Base-by-base conservation (phyloP, 2,113 vertebrate genomes). In the Brachypodius melanocephalos region DNA sequence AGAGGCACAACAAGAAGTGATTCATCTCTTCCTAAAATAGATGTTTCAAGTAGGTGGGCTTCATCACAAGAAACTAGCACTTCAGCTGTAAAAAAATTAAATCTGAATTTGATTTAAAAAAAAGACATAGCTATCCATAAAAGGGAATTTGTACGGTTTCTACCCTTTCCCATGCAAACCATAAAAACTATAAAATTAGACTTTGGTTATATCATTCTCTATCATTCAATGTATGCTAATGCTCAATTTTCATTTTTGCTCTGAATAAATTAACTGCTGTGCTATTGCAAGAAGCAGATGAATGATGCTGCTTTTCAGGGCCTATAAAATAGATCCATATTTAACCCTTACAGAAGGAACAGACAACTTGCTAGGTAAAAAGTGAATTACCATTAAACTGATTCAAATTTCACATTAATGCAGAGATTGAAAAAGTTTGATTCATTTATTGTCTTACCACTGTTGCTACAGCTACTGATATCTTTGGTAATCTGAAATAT, bases 21-120 rank as follows among this genome's bases (percentile, higher is more conserved):
- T 84, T 92, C 61, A 94, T 84, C 34, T 54, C 24, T 59, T 91
- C 73, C 48, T 81, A 75, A 87, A 94, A 96, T 84, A 93, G 66
- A 52, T 51, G 7, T 74, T 72, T 88, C 61, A 72, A 81, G 87
- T 94, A 94, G 87, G 91, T 96, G 83, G 89, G 77, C 40, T 96
- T 93, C 43, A 89, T 67, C 48, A 86, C 72, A 77, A 90, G 79
- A 46, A 93, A 49, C 88, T 74, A 63, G 13, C 31, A 59, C 31
- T 81, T 84, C 68, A 84, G 28, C 17, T 38, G 54, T 32, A 73
- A 78, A 84, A 84, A 61, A 54, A 43, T 12, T 26, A 59, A 5
- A 55, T 32, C 67, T 69, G 69, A 43, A 52, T 72, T 63, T 80
- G 10, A 85, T 89, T 68, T 1, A 2, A 17, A 78, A 85, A 88